Conservation (phyloP, 2,113 vertebrate species). For the Lamprotornis superbus region DNA sequence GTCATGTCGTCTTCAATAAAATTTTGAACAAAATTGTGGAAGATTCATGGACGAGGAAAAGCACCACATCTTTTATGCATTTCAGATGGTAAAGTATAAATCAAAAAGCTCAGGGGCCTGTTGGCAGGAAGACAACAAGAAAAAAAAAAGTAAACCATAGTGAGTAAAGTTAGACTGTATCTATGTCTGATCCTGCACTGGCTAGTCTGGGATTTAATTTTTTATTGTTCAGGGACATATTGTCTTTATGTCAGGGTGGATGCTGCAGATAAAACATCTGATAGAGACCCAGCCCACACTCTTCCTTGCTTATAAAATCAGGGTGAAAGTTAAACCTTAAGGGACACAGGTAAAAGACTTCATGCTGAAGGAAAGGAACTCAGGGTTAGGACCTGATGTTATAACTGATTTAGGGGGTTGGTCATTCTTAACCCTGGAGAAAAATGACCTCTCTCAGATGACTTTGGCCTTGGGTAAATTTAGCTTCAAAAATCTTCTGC, state of each 20-base stretch:
- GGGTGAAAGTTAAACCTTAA: neutral
- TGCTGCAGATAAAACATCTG: neutral
- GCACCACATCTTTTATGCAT: conserved; percentile 53
- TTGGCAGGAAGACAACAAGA: neutral
- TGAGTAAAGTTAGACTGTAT: neutral
- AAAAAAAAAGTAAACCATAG: neutral
- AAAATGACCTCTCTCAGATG: neutral
- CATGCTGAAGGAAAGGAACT: neutral
- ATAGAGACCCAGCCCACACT: neutral
- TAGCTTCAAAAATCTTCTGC: neutral
- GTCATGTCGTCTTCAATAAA: conserved; percentile 66
- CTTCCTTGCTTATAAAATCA: neutral
- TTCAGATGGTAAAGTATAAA: conserved; percentile 58
- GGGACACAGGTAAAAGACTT: neutral
- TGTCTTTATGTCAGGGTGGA: neutral
- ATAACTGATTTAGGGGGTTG: neutral
- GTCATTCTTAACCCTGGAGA: neutral
- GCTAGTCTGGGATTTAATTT: neutral
- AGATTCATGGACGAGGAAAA: conserved; percentile 55
- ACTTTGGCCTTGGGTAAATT: neutral
- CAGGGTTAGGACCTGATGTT: neutral
- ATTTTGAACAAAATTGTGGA: conserved; percentile 54
- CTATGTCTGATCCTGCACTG: neutral
- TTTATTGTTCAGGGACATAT: neutral
- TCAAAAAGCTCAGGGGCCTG: conserved; percentile 38